These are phyloP conservation scores for Typhlomys cinereus DNA, from an alignment of 2,113 vertebrate genomes.

Conservation along the genomic window DNA sequence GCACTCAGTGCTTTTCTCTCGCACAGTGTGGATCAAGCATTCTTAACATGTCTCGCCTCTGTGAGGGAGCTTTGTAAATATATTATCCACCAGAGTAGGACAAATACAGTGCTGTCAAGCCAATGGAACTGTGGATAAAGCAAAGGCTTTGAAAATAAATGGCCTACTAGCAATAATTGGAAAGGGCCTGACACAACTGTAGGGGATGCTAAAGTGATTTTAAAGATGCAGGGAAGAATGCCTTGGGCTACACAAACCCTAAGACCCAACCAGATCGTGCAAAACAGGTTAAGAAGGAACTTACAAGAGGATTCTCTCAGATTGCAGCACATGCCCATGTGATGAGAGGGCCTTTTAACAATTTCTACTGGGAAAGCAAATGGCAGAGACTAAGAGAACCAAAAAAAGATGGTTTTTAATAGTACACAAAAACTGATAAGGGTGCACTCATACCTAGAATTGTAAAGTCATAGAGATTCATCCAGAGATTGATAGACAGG, in stretches of 20 bases:
- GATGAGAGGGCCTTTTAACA: no score
- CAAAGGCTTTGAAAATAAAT: constrained; percentile 65
- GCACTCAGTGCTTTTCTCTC: constrained; percentile 46
- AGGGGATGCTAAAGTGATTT: neutral
- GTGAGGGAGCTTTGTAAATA: constrained; percentile 58
- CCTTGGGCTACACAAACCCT: constrained; percentile 15
- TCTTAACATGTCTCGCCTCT: constrained; percentile 51
- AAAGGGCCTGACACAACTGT: neutral
- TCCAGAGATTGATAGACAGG: no score
- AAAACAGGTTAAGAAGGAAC: neutral
- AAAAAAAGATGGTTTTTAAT: no score
- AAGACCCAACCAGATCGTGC: neutral
- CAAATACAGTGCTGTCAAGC: constrained; percentile 58
- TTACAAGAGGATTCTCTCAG: constrained; percentile 5
- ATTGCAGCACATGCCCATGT: no score
- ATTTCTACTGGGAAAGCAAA: no score
- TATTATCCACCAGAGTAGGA: constrained; percentile 47
- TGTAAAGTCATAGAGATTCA: no score
- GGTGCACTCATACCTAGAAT: no score
- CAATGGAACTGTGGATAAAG: constrained; percentile 51
- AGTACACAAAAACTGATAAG: no score
- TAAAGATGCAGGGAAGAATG: neutral
- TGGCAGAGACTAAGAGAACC: no score
- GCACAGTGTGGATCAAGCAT: constrained; percentile 67
- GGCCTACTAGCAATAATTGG: constrained; percentile 36